Conservation (phyloP, 2,113 vertebrate genomes). For the Pteropus alecto region DNA sequence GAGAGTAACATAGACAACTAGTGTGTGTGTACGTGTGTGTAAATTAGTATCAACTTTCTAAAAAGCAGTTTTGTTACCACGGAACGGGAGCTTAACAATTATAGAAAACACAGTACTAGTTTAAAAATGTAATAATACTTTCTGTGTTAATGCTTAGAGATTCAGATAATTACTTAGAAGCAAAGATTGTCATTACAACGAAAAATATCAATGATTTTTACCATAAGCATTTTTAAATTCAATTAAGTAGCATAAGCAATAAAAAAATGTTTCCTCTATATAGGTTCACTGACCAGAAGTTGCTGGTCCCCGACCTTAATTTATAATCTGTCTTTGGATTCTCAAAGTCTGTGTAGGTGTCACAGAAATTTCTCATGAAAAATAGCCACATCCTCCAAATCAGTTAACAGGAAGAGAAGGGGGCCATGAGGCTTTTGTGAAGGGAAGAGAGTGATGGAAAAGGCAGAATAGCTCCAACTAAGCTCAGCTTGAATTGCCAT, state of each 20-base stretch:
- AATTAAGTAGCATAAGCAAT: background rate
- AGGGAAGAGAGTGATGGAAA: background rate
- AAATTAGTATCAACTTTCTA: background rate
- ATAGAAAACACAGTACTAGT: background rate
- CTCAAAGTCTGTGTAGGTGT: background rate
- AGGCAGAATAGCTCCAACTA: background rate
- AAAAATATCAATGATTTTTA: background rate
- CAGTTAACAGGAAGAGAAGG: background rate
- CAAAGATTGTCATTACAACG: background rate
- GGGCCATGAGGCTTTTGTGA: background rate
- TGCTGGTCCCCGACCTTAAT: background rate
- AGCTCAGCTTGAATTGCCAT: background rate
- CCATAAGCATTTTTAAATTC: background rate
- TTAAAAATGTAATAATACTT: background rate
- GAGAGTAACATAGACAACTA: background rate
- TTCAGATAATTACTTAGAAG: background rate
- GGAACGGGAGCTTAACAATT: background rate
- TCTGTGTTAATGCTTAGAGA: background rate
- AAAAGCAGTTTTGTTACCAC: background rate
- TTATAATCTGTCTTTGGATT: background rate
- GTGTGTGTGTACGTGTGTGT: background rate
- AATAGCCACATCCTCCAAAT: background rate
- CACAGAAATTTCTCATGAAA: background rate
- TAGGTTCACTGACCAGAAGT: background rate
- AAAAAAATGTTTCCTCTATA: background rate